phyloP scores from a whole-genome alignment of 2,797 vertebrate genomes.

The Lepidocolaptes lacrymiger region DNA sequence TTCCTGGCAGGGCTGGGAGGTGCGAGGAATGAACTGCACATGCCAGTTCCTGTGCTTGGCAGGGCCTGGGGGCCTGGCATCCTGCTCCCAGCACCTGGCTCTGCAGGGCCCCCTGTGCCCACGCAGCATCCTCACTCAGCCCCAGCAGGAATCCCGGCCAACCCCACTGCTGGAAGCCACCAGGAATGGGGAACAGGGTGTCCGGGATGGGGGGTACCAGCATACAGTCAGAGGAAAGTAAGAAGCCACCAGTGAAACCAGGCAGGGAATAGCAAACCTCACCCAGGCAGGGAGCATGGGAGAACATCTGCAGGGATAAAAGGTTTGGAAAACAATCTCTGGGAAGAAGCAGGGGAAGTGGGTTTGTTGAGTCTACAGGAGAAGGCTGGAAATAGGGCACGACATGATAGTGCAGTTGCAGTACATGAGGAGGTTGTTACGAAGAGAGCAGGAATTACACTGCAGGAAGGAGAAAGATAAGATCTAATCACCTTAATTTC shows the following conservation, averaged over 20 bases:
- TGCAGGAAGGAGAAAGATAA: background rate
- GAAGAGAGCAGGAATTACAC: background rate
- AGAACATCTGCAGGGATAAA: background rate
- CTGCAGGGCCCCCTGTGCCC: background rate
- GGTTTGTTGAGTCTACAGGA: constrained; percentile 8
- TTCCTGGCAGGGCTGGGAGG: background rate
- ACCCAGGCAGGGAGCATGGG: background rate
- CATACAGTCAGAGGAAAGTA: accelerated
- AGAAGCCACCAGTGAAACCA: background rate
- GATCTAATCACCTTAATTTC: background rate
- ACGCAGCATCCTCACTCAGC: background rate
- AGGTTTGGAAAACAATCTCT: background rate
- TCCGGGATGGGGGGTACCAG: background rate
- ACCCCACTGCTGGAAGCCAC: accelerated
- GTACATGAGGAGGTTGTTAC: background rate
- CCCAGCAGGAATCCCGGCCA: background rate
- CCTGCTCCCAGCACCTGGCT: background rate
- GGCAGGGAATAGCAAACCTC: background rate
- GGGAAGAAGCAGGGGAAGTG: background rate
- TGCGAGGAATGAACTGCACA: background rate
- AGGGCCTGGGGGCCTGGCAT: background rate
- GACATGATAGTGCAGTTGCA: background rate
- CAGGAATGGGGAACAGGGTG: background rate
- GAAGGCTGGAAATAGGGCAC: background rate
- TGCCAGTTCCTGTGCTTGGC: background rate